phyloP scores from a whole-genome alignment of 2,888 invertebrate genomes.

The Acanthopleura granulata region DNA sequence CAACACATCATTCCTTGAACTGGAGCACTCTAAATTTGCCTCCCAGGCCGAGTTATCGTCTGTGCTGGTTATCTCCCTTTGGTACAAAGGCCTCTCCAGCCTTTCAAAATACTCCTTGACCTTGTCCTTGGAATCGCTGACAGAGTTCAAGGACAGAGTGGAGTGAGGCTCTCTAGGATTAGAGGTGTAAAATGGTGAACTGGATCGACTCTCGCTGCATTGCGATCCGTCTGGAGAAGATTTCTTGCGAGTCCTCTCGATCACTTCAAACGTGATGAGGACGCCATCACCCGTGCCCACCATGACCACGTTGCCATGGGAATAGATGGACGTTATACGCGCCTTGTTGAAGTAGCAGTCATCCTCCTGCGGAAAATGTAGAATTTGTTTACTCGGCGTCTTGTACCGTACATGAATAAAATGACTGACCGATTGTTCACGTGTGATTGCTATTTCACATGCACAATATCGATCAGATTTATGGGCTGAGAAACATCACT shows the following conservation, averaged over 20 bases:
- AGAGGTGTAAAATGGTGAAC: conserved; percentile 14
- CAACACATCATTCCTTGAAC: not conserved
- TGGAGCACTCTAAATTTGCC: not conserved
- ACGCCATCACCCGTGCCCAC: conserved; percentile 73
- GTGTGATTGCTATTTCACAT: too few relatives aligned
- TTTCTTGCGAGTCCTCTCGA: conserved; percentile 20
- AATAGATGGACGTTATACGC: conserved; percentile 69
- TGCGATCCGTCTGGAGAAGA: not conserved
- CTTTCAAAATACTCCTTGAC: not conserved
- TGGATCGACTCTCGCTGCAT: conserved; percentile 18
- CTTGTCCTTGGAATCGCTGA: not conserved
- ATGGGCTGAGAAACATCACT: too few relatives aligned
- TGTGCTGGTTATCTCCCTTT: not conserved
- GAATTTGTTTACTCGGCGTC: not conserved
- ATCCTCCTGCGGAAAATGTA: conserved; percentile 56
- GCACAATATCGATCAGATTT: too few relatives aligned
- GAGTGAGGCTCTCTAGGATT: not conserved
- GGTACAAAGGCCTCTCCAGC: not conserved
- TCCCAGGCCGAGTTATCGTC: not conserved
- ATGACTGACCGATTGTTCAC: too few relatives aligned
- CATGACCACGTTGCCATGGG: conserved; percentile 69
- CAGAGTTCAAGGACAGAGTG: not conserved
- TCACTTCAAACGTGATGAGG: conserved; percentile 65
- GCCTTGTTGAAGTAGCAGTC: conserved; percentile 65
- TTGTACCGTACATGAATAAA: not conserved